Evolutionary conservation across 2,888 invertebrate species (phyloP).

Genomic region (Acleris literana): DNA sequence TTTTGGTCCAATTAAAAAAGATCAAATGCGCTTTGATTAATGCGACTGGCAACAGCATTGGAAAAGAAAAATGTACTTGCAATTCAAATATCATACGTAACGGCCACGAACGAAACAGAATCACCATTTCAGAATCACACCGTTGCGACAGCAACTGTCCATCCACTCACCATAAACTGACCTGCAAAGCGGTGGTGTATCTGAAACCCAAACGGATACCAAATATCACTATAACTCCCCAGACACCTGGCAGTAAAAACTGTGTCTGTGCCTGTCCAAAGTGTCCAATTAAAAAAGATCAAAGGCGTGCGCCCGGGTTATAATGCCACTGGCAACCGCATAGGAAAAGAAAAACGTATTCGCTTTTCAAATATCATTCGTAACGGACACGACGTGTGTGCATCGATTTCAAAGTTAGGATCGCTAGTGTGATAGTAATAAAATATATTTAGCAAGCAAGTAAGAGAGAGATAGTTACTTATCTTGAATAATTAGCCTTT

Average conservation of each 20-base stretch:
- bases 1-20: constrained; percentile 2
- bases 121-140: too few relatives aligned
- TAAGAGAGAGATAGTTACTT: too few relatives aligned
- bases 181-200: too few relatives aligned
- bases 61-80: neutral
- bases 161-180: too few relatives aligned
- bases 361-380: constrained; percentile 23
- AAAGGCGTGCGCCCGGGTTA: constrained; percentile 4
- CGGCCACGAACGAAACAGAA: constrained; percentile 5
- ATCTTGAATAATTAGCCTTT: too few relatives aligned
- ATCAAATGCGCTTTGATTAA: constrained; percentile 4
- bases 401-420: neutral
- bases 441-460: too few relatives aligned
- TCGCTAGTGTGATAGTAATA: neutral
- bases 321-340: constrained; percentile 7
- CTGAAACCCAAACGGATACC: too few relatives aligned
- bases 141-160: too few relatives aligned
- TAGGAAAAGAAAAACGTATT: constrained; percentile 4
- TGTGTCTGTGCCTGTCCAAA: neutral
- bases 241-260: too few relatives aligned
- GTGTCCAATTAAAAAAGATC: constrained; percentile 9
- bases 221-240: too few relatives aligned
- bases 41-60: constrained; percentile 1
- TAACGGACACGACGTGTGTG: constrained; percentile 19
- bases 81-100: constrained; percentile 27